Conservation (phyloP, 2,113 vertebrate genomes). For the human region DNA sequence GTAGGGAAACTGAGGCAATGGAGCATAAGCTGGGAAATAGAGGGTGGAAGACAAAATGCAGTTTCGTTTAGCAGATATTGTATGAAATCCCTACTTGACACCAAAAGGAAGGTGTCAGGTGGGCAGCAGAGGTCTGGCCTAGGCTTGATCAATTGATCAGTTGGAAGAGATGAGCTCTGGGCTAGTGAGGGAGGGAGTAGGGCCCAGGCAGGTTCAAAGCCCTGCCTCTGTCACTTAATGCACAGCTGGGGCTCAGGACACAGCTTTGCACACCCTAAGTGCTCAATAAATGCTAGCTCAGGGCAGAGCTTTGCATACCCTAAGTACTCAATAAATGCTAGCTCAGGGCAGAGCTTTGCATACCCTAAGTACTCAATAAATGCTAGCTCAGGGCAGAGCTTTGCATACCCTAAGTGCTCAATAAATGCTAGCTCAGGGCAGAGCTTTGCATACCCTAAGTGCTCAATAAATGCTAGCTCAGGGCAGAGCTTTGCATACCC, state of each 20-base stretch:
- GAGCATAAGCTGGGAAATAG: neutral
- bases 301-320: rapidly evolving
- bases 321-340: rapidly evolving
- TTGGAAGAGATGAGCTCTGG: neutral
- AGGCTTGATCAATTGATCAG: neutral
- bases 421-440: rapidly evolving
- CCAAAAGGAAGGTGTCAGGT: neutral
- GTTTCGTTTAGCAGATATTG: too few relatives aligned
- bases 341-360: neutral
- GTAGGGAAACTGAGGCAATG: neutral
- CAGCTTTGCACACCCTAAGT: rapidly evolving
- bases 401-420: rapidly evolving
- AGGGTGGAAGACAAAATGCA: neutral
- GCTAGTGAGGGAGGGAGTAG: rapidly evolving
- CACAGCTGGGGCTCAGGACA: too few relatives aligned
- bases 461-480: rapidly evolving
- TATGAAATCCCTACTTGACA: neutral
- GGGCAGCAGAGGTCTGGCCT: neutral
- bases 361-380: rapidly evolving
- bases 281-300: rapidly evolving
- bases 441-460: rapidly evolving
- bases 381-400: neutral
- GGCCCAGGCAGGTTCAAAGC: too few relatives aligned
- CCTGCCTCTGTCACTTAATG: rapidly evolving
- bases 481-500: rapidly evolving